Percentiles rank a stretch among this genome's conserved stretches.
Conservation (phyloP, 2,888 invertebrate species). For the Prenolepis imparis region DNA sequence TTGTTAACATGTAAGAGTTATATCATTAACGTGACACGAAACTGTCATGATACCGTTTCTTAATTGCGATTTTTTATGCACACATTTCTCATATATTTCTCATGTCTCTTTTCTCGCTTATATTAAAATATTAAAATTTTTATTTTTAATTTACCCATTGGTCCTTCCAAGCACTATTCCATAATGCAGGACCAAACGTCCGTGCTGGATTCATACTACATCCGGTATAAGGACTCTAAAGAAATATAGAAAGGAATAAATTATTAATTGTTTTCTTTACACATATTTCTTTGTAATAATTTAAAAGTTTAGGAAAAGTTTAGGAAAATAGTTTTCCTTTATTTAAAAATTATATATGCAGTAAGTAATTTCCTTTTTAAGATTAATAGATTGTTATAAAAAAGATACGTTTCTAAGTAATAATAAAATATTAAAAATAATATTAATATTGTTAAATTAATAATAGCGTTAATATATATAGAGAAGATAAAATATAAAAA, state of each 20-base stretch:
- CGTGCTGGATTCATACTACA: constrained; percentile 92
- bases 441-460: neutral
- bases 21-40: neutral
- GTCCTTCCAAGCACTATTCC: constrained; percentile 89
- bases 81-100: neutral
- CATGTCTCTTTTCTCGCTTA: neutral
- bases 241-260: constrained; percentile 24
- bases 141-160: constrained; percentile 89
- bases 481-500: neutral
- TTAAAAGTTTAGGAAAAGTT: neutral
- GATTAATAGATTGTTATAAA: neutral
- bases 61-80: too few relatives aligned
- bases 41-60: neutral
- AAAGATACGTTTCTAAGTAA: neutral
- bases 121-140: neutral
- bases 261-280: neutral
- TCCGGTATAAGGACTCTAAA: constrained; percentile 91
- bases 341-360: neutral
- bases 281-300: neutral
- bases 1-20: too few relatives aligned
- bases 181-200: constrained; percentile 90
- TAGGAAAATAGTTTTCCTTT: neutral
- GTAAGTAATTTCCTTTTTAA: neutral
- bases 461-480: constrained; percentile 5
- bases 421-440: constrained; percentile 9